Evolutionary conservation across 2,888 invertebrate species (phyloP), one percentile per base, ranked within the genome.

Genomic region (Cheilosia vulpina): DNA sequence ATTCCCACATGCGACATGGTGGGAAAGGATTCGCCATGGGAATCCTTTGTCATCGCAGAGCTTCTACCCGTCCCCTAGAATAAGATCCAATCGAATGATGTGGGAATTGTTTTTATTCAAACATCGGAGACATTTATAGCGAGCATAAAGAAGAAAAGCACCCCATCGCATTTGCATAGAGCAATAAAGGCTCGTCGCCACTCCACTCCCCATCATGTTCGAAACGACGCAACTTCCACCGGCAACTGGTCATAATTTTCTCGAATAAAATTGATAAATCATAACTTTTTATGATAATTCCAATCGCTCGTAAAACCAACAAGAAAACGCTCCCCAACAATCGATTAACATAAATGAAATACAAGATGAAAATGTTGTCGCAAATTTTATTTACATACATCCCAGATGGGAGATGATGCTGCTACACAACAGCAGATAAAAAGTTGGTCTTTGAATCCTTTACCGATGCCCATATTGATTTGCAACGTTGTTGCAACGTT

Each of bases 51-150:
- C 82, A 72, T 41, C 57, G 34, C 24, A 13, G 24, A 34, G 13
- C 31, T 77, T 31, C 27, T n/a, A 34, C 9, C 38, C 15, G 13
- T 13, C 53, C n/a, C 11, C 17, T 13, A 31, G 19, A 13, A 41
- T 19, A 24, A 89, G 89, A 89, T 90, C 88, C 89, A 90, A 90
- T 90, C 90, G 90, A 89, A 92, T 90, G 90, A 90, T 89, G 91
- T 90, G 91, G 89, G 90, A 91, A 91, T 91, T 91, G 89, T 88
- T 88, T 89, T 87, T 87, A 87, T 85, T 87, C 87, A 82, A 85
- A 82, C 85, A 82, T 85, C 62, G 58, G 34, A 55, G 81, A 85
- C 85, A 77, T 81, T 85, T 85, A 85, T 81, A 71, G 81, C 76
- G 21, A 81, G 66, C 82, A 71, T 71, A 85, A 81, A 66, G 71